Percentiles rank a stretch among this genome's conserved stretches.
These are phyloP conservation scores for Anisognathus igniventris DNA, from an alignment of 2,797 vertebrate species.

Conservation along the genomic window DNA sequence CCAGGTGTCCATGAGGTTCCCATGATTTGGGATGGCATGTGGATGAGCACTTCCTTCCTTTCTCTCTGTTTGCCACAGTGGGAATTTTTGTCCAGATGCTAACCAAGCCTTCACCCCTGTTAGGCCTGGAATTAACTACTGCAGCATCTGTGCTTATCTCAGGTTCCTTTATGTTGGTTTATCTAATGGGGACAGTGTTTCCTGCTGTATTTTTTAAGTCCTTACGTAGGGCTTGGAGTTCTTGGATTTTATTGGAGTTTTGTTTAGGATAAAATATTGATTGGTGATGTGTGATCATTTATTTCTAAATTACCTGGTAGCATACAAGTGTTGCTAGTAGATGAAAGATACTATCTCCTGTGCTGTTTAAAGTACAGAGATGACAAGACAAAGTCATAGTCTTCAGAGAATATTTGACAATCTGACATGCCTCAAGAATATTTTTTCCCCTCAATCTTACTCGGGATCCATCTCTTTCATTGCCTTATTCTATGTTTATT, in stretches of 20 bases:
- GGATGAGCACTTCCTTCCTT: neutral
- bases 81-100: neutral
- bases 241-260: neutral
- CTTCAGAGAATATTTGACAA: neutral
- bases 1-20: accelerated
- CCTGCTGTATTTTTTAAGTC: neutral
- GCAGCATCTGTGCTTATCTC: neutral
- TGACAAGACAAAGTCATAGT: neutral
- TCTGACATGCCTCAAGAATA: neutral
- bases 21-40: neutral
- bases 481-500: neutral
- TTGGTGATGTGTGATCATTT: neutral
- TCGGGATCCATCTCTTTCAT: neutral
- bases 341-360: neutral
- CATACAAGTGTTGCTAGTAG: neutral
- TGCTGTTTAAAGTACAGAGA: neutral
- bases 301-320: neutral
- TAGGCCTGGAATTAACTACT: neutral
- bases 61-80: neutral
- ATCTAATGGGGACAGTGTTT: neutral
- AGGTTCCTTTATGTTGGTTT: neutral
- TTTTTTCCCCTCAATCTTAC: neutral
- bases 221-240: accelerated
- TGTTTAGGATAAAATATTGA: neutral
- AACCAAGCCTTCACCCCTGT: neutral